Evolutionary conservation across 1,140 invertebrate genomes (phyloP), one percentile per base, ranked within the genome.

Genomic region (Cotesia glomerata): DNA sequence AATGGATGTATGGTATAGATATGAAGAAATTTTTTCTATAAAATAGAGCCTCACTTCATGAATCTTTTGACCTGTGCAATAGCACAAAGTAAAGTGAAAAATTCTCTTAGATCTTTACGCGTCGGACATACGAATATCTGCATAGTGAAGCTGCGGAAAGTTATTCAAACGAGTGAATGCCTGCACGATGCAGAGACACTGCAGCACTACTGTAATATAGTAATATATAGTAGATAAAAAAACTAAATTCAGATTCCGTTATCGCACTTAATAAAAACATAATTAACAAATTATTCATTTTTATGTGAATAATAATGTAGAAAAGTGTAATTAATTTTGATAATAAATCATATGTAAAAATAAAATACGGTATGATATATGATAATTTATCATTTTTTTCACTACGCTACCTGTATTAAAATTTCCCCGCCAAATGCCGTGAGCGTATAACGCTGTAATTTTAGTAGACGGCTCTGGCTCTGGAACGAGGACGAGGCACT

Each of bases 401-500:
- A 56, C 52, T n/a, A 32, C 45, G 14, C 34, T 75, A 75, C 74
- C 74, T 75, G 74, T 51, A 70, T 71, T 75, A 65, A 71, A 75
- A 69, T 71, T 73, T 51, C 58, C 63, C 68, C 71, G 54, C 36
- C 18, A 13, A 35, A 8, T 36, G 35, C 51, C n/a, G 26, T 62
- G 56, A 16, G 74, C 56, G 66, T 73, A 68, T 7, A 54, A 58
- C 49, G 67, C 34, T 73, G 39, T 69, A 52, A 72, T 66, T 63
- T 66, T 69, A 59, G 54, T 51, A 56, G 69, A 64, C 14, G 66
- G 54, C 63, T 71, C 68, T 13, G 65, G 54, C 63, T 71, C 68
- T 13, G 72, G 52, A 68, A 67, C 64, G 56, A 73, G 36, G 71
- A 67, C 69, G 45, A 73, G 35, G 74, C 71, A 75, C 74, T 75